Conservation (phyloP, 2,113 vertebrate genomes). For the Drymodes brunneopygia region DNA sequence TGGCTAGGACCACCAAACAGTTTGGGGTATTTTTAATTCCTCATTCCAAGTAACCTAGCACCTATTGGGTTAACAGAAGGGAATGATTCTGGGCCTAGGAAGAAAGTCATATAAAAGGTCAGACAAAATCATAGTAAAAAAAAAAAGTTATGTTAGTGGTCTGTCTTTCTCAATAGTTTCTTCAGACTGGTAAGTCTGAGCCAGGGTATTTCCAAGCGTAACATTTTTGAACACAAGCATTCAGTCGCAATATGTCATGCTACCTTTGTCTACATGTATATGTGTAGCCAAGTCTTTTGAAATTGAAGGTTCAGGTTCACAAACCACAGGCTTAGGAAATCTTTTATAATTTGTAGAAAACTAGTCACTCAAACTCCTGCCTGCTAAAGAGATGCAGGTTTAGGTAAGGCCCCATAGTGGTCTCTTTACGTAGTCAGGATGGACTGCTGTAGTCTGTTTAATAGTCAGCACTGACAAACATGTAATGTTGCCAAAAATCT, state of each 20-base stretch:
- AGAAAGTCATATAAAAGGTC: neutral
- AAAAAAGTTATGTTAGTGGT: neutral
- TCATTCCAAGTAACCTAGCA: neutral
- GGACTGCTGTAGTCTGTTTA: neutral
- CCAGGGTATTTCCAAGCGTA: neutral
- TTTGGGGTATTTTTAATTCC: neutral
- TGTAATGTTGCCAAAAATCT: neutral
- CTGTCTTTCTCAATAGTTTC: neutral
- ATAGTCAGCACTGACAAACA: neutral
- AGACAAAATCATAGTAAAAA: neutral
- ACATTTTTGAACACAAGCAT: neutral
- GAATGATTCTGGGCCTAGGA: too few relatives aligned
- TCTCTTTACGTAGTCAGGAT: neutral
- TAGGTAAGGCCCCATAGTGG: neutral
- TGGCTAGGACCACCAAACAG: neutral
- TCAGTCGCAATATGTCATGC: neutral
- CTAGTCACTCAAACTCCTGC: neutral
- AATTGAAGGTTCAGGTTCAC: neutral
- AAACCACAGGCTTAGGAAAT: neutral
- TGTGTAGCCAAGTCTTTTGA: neutral
- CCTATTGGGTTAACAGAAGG: neutral
- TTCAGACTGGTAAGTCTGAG: neutral
- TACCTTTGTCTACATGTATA: rapidly evolving
- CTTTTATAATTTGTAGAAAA: neutral
- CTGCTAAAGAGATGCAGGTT: neutral